These are phyloP conservation scores for Synanthedon myopaeformis DNA, from an alignment of 2,888 invertebrate species.

Conservation along the genomic window DNA sequence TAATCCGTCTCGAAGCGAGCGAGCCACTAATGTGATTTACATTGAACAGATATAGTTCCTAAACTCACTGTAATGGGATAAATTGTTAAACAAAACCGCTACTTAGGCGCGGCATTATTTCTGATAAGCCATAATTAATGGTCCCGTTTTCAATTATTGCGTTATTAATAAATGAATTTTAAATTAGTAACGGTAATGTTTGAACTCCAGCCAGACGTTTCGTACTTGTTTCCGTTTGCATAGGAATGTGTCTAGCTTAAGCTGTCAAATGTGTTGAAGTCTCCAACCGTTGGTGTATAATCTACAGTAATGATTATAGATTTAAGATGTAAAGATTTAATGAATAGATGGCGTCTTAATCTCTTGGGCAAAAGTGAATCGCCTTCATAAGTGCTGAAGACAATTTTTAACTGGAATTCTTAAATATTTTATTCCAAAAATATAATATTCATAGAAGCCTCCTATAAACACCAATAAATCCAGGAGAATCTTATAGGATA, in stretches of 20 bases:
- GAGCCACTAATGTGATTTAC: neutral
- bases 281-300: neutral
- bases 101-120: constrained; percentile 16
- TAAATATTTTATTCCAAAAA: too few species aligned
- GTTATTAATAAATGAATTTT: constrained; percentile 20
- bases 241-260: neutral
- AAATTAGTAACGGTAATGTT: constrained; percentile 11
- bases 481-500: too few species aligned
- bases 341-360: too few species aligned
- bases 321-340: neutral
- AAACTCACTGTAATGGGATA: neutral
- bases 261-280: neutral
- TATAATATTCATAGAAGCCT: too few species aligned
- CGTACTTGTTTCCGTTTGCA: neutral
- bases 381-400: too few species aligned
- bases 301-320: neutral
- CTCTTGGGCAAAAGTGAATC: too few species aligned
- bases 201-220: neutral
- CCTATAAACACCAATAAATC: too few species aligned
- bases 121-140: constrained; percentile 18
- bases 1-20: neutral
- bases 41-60: neutral
- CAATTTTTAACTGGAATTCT: too few species aligned
- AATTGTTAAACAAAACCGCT: constrained; percentile 7
- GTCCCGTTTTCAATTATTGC: constrained; percentile 19